Evolutionary conservation across 2,888 invertebrate genomes (phyloP).

Genomic region (Limenitis camilla): DNA sequence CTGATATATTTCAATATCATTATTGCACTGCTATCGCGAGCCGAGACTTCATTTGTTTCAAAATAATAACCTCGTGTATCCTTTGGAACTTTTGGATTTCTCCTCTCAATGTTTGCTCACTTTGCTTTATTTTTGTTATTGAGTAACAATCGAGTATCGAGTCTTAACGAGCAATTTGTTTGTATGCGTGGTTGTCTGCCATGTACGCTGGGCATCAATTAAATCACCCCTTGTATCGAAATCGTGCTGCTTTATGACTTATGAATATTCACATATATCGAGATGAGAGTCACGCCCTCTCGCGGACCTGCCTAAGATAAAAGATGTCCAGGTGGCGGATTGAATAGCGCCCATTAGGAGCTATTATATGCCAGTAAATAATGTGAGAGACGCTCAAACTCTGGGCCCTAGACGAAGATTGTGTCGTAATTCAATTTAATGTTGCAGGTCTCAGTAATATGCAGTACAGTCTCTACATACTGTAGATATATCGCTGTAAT

Average conservation of each 20-base stretch:
- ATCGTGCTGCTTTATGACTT: conserved; percentile 48
- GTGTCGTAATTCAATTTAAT: conserved; percentile 55
- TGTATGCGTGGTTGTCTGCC: conserved; percentile 47
- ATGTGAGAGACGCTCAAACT: conserved; percentile 58
- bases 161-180: conserved; percentile 68
- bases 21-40: conserved; percentile 10
- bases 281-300: conserved; percentile 39
- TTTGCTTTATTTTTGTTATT: conserved; percentile 58
- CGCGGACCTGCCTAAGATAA: conserved; percentile 45
- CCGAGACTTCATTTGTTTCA: conserved; percentile 27
- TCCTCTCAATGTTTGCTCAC: conserved; percentile 37
- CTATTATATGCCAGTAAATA: conserved; percentile 73
- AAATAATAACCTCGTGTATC: conserved; percentile 32
- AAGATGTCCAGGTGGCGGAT: conserved; percentile 66
- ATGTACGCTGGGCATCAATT: conserved; percentile 54
- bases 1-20: conserved; percentile 21
- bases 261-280: conserved; percentile 62
- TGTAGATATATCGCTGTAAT: conserved; percentile 18
- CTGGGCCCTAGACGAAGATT: conserved; percentile 50
- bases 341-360: conserved; percentile 71
- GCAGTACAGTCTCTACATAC: conserved; percentile 29
- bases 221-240: conserved; percentile 51
- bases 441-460: conserved; percentile 58
- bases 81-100: conserved; percentile 19
- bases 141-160: conserved; percentile 65